Conservation (phyloP, 2,797 vertebrate genomes). For the Gila robusta region DNA sequence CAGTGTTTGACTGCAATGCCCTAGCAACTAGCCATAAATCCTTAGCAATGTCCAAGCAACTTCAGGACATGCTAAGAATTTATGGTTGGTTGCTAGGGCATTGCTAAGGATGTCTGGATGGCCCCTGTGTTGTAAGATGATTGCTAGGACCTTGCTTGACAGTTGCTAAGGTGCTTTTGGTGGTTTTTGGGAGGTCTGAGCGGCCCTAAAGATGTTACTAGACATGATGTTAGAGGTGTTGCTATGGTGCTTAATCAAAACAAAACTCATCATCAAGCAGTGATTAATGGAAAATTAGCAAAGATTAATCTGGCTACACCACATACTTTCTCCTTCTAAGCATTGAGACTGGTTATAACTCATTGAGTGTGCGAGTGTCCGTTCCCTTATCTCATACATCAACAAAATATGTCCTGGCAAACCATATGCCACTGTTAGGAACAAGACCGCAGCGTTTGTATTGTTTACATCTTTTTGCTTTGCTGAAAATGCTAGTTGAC, state of each 20-base stretch:
- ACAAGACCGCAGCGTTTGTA: neutral
- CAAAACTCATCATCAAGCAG: neutral
- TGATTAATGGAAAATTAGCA: neutral
- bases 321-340: neutral
- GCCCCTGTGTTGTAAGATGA: neutral
- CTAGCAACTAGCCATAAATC: too few relatives aligned
- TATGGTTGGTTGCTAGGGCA: neutral
- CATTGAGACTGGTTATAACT: neutral
- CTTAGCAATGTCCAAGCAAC: too few relatives aligned
- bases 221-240: neutral
- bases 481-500: conserved; percentile 47
- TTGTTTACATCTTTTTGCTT: conserved; percentile 47
- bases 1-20: neutral
- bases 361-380: neutral
- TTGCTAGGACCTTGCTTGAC: neutral
- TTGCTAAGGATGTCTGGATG: neutral
- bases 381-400: neutral
- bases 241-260: neutral
- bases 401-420: conserved; percentile 5
- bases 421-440: conserved; percentile 10
- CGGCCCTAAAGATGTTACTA: neutral
- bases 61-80: neutral
- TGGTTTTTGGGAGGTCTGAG: neutral
- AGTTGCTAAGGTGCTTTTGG: neutral
- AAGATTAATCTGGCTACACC: neutral